Percentiles rank a stretch among this genome's conserved stretches.
These are phyloP conservation scores for Microctonus hyperodae DNA, from an alignment of 2,888 invertebrate species.

Conservation along the genomic window DNA sequence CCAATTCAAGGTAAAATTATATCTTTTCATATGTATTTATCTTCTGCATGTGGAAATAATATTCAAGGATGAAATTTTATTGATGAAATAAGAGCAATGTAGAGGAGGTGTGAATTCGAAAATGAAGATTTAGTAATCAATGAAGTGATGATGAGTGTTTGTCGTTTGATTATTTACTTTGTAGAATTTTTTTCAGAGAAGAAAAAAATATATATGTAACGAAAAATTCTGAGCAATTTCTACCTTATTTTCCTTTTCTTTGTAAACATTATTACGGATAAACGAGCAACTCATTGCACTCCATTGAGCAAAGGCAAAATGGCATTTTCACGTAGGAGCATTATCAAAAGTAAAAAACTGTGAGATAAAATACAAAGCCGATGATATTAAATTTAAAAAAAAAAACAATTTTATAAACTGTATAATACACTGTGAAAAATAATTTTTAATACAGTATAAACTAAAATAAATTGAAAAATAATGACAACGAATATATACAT, in stretches of 20 bases:
- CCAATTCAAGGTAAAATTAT: conserved; percentile 74
- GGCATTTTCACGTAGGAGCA: neutral
- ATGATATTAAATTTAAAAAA: neutral
- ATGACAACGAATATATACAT: neutral
- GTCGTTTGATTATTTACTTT: too few relatives aligned
- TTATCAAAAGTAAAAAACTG: neutral
- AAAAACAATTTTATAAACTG: too few relatives aligned
- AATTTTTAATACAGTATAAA: too few relatives aligned
- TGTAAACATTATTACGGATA: neutral
- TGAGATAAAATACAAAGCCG: neutral
- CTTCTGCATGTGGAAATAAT: neutral
- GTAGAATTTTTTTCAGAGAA: neutral
- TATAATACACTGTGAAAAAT: too few relatives aligned
- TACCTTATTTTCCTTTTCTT: neutral
- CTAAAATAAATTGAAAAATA: neutral
- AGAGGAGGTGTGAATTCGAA: too few relatives aligned
- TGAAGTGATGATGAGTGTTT: too few relatives aligned
- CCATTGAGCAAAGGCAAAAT: conserved; percentile 13
- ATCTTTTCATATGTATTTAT: neutral
- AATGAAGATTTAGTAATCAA: too few relatives aligned
- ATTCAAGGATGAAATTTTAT: neutral
- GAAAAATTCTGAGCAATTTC: too few relatives aligned
- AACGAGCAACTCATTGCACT: conserved; percentile 14
- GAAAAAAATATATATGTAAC: too few relatives aligned
- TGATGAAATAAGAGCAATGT: too few relatives aligned